phyloP scores from a whole-genome alignment of 2,888 invertebrate genomes.

The Baccha elongata region DNA sequence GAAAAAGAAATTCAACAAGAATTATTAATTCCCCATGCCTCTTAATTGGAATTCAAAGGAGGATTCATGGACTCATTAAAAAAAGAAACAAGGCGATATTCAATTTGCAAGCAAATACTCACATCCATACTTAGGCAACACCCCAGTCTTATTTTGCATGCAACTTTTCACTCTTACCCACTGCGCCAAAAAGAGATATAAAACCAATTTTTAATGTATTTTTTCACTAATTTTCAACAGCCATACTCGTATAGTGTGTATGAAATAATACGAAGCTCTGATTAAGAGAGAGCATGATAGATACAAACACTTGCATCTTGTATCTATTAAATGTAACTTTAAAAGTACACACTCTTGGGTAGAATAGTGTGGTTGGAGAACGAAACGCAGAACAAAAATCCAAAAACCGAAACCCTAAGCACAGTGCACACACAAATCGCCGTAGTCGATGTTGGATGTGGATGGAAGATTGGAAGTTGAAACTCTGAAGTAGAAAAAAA shows the following conservation, averaged over 20 bases:
- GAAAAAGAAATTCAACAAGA: slow-evolving; percentile 1
- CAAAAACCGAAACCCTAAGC: slow-evolving; percentile 12
- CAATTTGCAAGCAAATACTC: slow-evolving; percentile 66
- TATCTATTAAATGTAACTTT: slow-evolving; percentile 28
- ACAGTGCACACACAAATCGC: slow-evolving; percentile 50
- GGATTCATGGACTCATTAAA: slow-evolving; percentile 41
- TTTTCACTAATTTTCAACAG: slow-evolving; percentile 59
- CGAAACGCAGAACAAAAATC: slow-evolving; percentile 17
- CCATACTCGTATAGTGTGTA: not conserved
- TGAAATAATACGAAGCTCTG: slow-evolving; percentile 6
- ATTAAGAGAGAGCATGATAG: slow-evolving; percentile 12
- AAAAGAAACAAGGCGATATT: slow-evolving; percentile 23
- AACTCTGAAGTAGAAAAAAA: slow-evolving; percentile 14
- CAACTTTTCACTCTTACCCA: slow-evolving; percentile 34
- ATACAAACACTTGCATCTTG: slow-evolving; percentile 25
- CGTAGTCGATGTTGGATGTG: slow-evolving; percentile 49
- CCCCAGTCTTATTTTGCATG: slow-evolving; percentile 54
- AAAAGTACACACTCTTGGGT: slow-evolving; percentile 9
- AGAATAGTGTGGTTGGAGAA: slow-evolving; percentile 8
- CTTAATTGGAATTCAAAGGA: slow-evolving; percentile 47
- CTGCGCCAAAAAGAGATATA: slow-evolving; percentile 45
- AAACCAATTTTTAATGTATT: slow-evolving; percentile 52
- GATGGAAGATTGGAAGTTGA: slow-evolving; percentile 28
- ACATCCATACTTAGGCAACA: slow-evolving; percentile 58
- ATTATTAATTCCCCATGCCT: slow-evolving; percentile 7